Evolutionary conservation across 2,888 invertebrate species (phyloP), one percentile per base, ranked within the genome.

Genomic region (Yponomeuta evonymella): DNA sequence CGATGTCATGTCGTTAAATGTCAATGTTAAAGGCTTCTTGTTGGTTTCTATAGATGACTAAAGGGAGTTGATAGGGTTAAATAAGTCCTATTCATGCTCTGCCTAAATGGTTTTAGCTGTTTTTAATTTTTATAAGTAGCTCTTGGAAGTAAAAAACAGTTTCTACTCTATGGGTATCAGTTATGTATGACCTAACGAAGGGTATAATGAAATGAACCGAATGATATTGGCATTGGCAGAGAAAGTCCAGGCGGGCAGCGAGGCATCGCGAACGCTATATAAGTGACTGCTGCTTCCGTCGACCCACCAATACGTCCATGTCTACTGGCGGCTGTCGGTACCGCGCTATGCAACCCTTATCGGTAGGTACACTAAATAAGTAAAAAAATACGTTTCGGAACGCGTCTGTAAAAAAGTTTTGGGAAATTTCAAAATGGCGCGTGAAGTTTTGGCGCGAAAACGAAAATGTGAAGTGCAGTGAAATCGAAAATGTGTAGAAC

Each of bases 281-380:
- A 92, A 90, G 86, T 84, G 81, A 82, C 83, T 82, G 80, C 75
- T 77, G 84, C 83, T 89, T 87, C 88, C 87, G 84, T 78, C 78
- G 79, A 77, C 81, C 73, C 76, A 85, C 81, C 85, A 91, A 83
- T 87, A 86, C 87, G 83, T 75, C 70, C 80, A 81, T 84, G 84
- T 80, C 82, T 81, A 84, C 84, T 80, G 84, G 80, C 82, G 84
- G 83, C 81, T 83, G 81, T 79, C 82, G 83, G 81, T 80, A 77
- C 81, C 78, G 78, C 88, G 90, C 83, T 83, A 92, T 92, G 92
- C 89, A 87, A 86, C 88, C 85, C 80, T 82, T 87, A 86, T 87
- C 88, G 92, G 92, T 92, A 88, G 89, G 92, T 91, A 88, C 12
- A 30, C 43, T 2, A 67, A 33, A 29, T 33, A 5, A 65, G 9